Evolutionary conservation across 2,113 vertebrate species (phyloP).

Genomic region (Varanus salvator): DNA sequence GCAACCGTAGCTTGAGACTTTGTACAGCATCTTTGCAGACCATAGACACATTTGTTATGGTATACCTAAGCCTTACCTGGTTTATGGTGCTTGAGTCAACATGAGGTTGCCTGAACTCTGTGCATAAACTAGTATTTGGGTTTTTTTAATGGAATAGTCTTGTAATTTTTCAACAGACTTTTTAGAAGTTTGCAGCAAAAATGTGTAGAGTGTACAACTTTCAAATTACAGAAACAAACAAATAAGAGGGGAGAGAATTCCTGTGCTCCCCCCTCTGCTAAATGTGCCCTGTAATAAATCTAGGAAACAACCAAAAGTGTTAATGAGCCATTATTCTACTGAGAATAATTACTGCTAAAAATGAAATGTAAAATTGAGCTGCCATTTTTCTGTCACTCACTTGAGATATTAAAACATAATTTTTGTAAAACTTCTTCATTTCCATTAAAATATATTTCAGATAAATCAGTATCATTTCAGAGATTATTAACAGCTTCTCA

Average conservation of each 20-base stretch:
- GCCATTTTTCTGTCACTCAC: slow-evolving; percentile 59
- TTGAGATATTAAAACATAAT: slow-evolving; percentile 49
- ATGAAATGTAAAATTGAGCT: slow-evolving; percentile 68
- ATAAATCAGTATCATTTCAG: slow-evolving; percentile 1
- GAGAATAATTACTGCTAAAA: slow-evolving; percentile 70
- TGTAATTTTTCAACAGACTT: slow-evolving; percentile 30
- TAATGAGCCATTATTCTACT: slow-evolving; percentile 63
- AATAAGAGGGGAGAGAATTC: background rate
- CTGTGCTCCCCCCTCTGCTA: slow-evolving; percentile 57
- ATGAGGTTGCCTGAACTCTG: no score
- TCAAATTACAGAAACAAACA: background rate
- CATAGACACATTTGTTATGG: no score
- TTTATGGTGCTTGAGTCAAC: no score
- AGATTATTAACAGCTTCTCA: background rate
- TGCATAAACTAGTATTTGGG: no score
- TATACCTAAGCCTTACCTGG: no score
- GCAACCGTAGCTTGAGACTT: no score
- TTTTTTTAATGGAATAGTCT: background rate
- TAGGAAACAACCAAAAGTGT: slow-evolving; percentile 57
- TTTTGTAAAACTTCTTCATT: slow-evolving; percentile 52
- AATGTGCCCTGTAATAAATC: slow-evolving; percentile 30
- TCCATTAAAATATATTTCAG: slow-evolving; percentile 42
- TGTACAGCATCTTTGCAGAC: no score
- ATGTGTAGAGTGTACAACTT: background rate
- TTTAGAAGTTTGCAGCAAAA: slow-evolving; percentile 36